Evolutionary conservation across 2,113 vertebrate genomes (phyloP), one percentile per base, ranked within the genome.

Genomic region (Hippocampus guttulatus): DNA sequence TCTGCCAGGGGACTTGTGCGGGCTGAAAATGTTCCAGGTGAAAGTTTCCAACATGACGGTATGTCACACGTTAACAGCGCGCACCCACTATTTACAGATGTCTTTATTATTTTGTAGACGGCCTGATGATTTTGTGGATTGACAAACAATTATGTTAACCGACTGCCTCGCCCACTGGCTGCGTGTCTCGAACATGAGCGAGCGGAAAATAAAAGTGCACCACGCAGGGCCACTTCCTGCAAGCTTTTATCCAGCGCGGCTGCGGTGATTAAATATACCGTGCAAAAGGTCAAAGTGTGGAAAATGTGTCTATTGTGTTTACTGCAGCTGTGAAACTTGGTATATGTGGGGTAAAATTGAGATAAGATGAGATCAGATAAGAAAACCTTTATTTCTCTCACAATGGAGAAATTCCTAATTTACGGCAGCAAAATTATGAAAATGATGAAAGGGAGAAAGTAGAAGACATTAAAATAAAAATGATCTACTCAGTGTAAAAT

Each of bases 241-340:
- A 30, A 60, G 65, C 72, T 79, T 71, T 78, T 67, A 49, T 60
- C 30, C 75, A 23, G n/a, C 20, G 3, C 41, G 74, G 71, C 71
- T 65, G 63, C 74, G n/a, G 45, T 27, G 74, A 82, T 88, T 84
- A 76, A 70, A 77, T 79, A 77, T 68, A 69, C 70, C 0, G n/a
- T 45, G 38, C 65, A 74, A 78, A 83, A 79, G 73, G 79, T 85
- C 84, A 81, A 77, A 87, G 30, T 60, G 77, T 63, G 81, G 78
- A 89, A 85, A 75, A 81, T 74, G 3, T 78, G 70, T 83, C 76
- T 75, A 67, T 79, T 81, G 74, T 85, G 67, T 83, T 75, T 70
- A 81, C 76, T 18, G 38, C 73, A 65, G 47, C 73, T 74, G 78
- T 79, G 81, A 85, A 81, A 77, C 47, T 72, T 79, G 69, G 71